Percentiles rank a stretch among this genome's conserved stretches.
These are phyloP conservation scores for Pseudochirops corinnae DNA, from an alignment of 2,797 vertebrate species.

Conservation along the genomic window DNA sequence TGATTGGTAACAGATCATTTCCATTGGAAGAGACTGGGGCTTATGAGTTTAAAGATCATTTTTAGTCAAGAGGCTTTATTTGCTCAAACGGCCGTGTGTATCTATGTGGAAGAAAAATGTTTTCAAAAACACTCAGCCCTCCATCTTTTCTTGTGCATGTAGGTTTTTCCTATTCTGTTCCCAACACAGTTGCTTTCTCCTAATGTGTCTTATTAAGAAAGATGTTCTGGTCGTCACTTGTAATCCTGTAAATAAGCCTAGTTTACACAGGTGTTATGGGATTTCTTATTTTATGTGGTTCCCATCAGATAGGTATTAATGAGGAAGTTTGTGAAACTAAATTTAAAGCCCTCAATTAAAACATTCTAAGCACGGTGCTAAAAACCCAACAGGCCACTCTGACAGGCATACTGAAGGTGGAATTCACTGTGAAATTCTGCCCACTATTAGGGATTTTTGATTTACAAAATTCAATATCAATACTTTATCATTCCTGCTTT, in stretches of 20 bases:
- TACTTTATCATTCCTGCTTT: background rate
- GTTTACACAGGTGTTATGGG: background rate
- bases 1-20: background rate
- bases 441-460: background rate
- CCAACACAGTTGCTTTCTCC: background rate
- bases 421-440: conserved; percentile 42
- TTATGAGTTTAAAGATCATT: background rate
- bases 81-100: background rate
- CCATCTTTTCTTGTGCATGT: background rate
- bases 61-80: background rate
- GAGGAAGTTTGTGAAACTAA: background rate
- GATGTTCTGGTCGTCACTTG: background rate
- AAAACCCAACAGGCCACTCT: background rate
- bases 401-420: background rate
- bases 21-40: background rate
- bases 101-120: background rate
- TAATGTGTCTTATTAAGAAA: background rate
- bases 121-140: background rate
- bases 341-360: conserved; percentile 14
- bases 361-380: background rate
- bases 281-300: background rate
- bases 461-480: conserved; percentile 20
- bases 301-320: background rate
- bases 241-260: background rate
- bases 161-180: background rate